A percentile compares a stretch with the other conserved stretches of the same genome.
Conservation (phyloP, 1,140 invertebrate genomes). For the Andrena cerasifolii region DNA sequence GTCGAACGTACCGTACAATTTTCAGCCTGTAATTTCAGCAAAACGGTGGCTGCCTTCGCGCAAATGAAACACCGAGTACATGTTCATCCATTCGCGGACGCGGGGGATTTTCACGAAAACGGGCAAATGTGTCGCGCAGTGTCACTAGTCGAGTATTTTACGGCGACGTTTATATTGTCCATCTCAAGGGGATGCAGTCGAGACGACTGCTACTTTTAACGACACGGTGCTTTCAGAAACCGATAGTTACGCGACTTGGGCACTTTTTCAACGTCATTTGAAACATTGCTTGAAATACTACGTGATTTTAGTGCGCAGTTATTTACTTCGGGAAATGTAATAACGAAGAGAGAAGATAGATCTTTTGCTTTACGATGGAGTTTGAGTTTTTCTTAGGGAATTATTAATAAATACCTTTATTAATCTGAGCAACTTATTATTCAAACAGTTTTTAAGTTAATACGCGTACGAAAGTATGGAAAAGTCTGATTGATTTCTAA, state of each 20-base stretch:
- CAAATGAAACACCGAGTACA: neutral
- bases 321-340: neutral
- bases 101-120: constrained; percentile 10
- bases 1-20: neutral
- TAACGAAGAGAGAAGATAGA: neutral
- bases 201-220: neutral
- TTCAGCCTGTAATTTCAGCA: constrained; percentile 15
- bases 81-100: constrained; percentile 2
- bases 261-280: too few relatives aligned
- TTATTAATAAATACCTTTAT: too few relatives aligned
- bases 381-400: too few relatives aligned
- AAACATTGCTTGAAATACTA: too few relatives aligned
- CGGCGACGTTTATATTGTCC: too few relatives aligned
- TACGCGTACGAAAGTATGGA: too few relatives aligned
- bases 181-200: too few relatives aligned
- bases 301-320: too few relatives aligned
- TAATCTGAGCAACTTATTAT: too few relatives aligned
- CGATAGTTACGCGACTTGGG: neutral
- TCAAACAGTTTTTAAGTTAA: too few relatives aligned
- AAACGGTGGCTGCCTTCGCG: neutral
- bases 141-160: neutral
- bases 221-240: neutral
- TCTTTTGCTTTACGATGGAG: neutral
- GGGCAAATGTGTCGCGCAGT: neutral
- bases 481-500: too few relatives aligned